Evolutionary conservation across 2,888 invertebrate species (phyloP), one percentile per base, ranked within the genome.

Genomic region (Diarsia brunnea): DNA sequence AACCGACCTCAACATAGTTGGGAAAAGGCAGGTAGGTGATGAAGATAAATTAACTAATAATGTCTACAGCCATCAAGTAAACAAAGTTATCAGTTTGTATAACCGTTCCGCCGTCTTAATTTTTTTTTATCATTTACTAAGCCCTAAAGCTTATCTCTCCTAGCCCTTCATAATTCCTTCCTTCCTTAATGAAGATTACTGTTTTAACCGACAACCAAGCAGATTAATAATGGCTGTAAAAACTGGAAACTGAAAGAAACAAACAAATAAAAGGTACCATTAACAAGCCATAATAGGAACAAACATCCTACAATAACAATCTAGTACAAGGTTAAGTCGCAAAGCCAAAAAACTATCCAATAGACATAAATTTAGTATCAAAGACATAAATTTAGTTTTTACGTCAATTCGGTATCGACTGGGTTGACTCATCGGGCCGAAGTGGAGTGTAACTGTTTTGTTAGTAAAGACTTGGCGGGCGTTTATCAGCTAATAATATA

Each of bases 381-480:
- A 38, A 73, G 60, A 69, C 60, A 69, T 69, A 51, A 53, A 69
- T 79, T 66, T 70, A 49, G 64, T 69, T 75, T 70, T 81, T 68
- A 51, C n/a, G 12, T 58, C 51, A 71, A 65, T 58, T 58, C 64
- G 45, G 16, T 24, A 51, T 55, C 49, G 12, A 66, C 12, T n/a
- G 38, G 27, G 14, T 51, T 68, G 67, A 75, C 43, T 79, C n/a
- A 27, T 24, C n/a, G 14, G 47, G 61, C 31, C 61, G 19, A 61
- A 61, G 61, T 51, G 16, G n/a, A 75, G 43, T 24, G 16, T 21
- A 51, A 24, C 43, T 16, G 27, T 75, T 45, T 51, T 43, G 11
- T 47, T 58, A 14, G 24, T 70, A 31, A 27, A 1, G 12, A 21
- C 10, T 49, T 66, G 14, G 21, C 21, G 31, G 16, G 66, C 49